phyloP scores from a whole-genome alignment of 2,797 vertebrate genomes.

The Hydrolagus colliei region DNA sequence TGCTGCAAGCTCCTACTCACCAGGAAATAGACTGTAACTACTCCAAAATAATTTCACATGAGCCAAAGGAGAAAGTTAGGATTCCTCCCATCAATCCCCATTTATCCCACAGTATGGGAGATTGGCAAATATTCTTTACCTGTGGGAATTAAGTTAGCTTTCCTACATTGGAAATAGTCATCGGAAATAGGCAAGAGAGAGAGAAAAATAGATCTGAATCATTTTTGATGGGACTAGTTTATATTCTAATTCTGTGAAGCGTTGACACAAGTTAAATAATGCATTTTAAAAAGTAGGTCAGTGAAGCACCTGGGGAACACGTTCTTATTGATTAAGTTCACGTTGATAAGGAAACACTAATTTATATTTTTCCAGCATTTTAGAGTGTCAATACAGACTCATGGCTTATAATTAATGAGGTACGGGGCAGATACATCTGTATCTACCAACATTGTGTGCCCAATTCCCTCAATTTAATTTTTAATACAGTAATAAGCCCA shows the following conservation, averaged over 20 bases:
- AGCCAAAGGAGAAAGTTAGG: no score
- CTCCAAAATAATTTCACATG: no score
- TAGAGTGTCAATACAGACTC: conserved; percentile 12
- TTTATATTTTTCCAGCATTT: background rate
- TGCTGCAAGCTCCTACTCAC: no score
- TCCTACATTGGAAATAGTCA: background rate
- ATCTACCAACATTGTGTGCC: background rate
- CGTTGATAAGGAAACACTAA: background rate
- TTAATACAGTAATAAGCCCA: background rate
- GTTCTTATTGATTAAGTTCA: conserved; percentile 11
- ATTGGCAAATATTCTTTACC: background rate
- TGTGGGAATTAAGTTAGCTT: background rate
- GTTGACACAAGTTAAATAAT: background rate
- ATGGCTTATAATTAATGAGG: background rate
- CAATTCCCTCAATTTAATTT: background rate
- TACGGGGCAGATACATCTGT: background rate
- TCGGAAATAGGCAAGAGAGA: background rate
- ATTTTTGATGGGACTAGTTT: background rate
- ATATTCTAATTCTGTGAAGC: background rate
- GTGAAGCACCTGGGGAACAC: background rate
- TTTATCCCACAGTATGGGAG: no score
- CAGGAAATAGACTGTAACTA: no score
- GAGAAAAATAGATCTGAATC: background rate
- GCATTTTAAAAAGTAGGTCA: conserved; percentile 2
- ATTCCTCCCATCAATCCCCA: no score